phyloP scores from a whole-genome alignment of 2,888 invertebrate genomes.

The Mimas tiliae region DNA sequence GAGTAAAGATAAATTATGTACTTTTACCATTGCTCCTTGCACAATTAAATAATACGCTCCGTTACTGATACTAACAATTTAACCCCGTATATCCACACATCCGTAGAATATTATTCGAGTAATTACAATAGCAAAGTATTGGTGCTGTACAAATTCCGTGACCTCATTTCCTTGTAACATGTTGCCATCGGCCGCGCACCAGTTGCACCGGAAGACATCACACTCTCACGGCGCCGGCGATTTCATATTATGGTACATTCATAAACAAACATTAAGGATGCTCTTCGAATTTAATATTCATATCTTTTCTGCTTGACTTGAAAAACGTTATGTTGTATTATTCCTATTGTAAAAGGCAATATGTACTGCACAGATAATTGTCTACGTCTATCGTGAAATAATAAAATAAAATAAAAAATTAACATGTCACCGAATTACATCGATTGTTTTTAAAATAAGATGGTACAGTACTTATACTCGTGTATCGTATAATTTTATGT shows the following conservation, averaged over 20 bases:
- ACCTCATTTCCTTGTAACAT: slow-evolving; percentile 26
- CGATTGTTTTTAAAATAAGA: too few species aligned
- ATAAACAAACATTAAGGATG: slow-evolving; percentile 9
- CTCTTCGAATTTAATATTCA: neutral
- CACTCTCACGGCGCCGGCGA: slow-evolving; percentile 10
- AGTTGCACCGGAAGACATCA: slow-evolving; percentile 12
- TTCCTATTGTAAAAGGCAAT: too few species aligned
- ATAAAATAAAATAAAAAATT: too few species aligned
- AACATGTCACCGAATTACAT: too few species aligned
- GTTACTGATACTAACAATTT: neutral
- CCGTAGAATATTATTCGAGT: neutral
- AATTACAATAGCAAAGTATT: slow-evolving; percentile 16
- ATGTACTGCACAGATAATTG: too few species aligned
- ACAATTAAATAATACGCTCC: too few species aligned
- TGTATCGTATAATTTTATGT: neutral
- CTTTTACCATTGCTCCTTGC: too few species aligned
- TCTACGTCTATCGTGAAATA: too few species aligned
- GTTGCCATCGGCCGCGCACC: slow-evolving; percentile 14
- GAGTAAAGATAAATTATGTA: too few species aligned
- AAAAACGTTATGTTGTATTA: neutral
- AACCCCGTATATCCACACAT: neutral
- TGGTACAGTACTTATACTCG: too few species aligned
- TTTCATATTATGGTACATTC: neutral
- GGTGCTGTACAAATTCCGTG: slow-evolving; percentile 25
- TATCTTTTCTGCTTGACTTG: neutral